Base-by-base conservation (phyloP, 2,888 invertebrate genomes). In the Corbicula japonica region DNA sequence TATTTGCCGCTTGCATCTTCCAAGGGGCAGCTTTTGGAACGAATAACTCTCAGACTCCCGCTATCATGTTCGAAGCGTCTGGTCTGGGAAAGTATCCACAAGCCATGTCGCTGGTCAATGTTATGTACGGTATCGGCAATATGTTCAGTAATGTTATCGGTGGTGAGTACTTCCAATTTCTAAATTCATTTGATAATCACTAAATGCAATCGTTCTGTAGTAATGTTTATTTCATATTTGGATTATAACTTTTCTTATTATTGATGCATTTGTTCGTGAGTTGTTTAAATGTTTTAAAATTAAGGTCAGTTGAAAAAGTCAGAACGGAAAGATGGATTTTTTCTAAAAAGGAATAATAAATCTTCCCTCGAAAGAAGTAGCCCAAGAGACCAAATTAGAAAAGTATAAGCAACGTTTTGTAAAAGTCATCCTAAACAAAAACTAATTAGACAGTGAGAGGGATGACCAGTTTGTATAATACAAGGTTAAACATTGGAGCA, bases 1-100 rank as follows among this genome's bases (percentile, higher is more conserved):
- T 68, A 28, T n/a, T 60, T 1, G 52, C 18, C 8, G 18, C 60
- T 2, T 60, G 62, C 21, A 21, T 74, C 10, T 0, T 74, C 5
- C 68, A 48, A 52, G 74, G 74, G 10, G 34, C 68, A 12, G 21
- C 48, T 2, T 66, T 60, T 32, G 66, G 66, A 1, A 66, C 32
- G 21, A 32, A 28, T 1, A 30, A 23, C 6, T 32, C 73, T 6
- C 58, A 65, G 28, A n/a, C 41, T 0, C 66, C 74, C 1, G 32
- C 60, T 5, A 41, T 74, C 6, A 74, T 60, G 74, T 63, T 35
- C 32, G 74, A 74, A 28, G 66, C 41, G 2, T 35, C 66, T 10
- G 66, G 74, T 0, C n/a, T 61, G 35, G 60, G 34, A 12, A 32
- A 44, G 10, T 74, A 74, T 28, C 74, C 74, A n/a, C 44, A 50